Conservation (phyloP, 2,888 invertebrate genomes). For the Tupiocoris notatus region DNA sequence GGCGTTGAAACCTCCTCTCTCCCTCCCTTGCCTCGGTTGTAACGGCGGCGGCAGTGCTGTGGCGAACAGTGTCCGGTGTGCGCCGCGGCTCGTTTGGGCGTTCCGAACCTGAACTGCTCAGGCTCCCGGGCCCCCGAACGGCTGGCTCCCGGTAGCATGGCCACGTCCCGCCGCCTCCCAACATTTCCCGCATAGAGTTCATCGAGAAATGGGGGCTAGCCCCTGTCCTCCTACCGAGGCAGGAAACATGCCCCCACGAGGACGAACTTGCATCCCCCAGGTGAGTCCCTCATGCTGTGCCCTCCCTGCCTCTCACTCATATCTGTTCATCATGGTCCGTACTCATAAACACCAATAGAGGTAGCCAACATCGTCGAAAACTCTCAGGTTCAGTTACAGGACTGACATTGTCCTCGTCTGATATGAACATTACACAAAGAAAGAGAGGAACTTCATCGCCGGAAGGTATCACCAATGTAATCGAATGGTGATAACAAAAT, state of each 20-base stretch:
- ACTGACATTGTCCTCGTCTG: no score
- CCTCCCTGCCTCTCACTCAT: background rate
- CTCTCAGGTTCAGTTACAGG: no score
- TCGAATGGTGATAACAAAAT: no score
- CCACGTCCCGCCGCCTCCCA: conserved; percentile 60
- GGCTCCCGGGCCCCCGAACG: conserved; percentile 57
- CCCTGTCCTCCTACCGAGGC: conserved; percentile 95
- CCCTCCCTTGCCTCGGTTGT: background rate
- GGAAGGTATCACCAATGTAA: no score
- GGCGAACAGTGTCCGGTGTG: conserved; percentile 50
- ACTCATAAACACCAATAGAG: no score
- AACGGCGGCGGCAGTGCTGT: conserved; percentile 43
- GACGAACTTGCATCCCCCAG: conserved; percentile 54
- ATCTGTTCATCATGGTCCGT: no score
- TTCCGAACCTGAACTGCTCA: background rate
- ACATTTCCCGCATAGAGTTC: conserved; percentile 97
- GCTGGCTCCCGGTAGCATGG: conserved; percentile 51
- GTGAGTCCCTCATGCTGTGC: conserved; percentile 32
- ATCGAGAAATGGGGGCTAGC: conserved; percentile 97
- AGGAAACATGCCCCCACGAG: conserved; percentile 81
- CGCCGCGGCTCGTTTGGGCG: conserved; percentile 54
- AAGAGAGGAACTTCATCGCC: no score
- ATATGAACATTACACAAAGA: no score
- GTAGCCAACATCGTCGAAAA: no score
- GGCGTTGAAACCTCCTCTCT: background rate